Conservation (phyloP, 2,888 invertebrate species). For the Pterostichus niger region DNA sequence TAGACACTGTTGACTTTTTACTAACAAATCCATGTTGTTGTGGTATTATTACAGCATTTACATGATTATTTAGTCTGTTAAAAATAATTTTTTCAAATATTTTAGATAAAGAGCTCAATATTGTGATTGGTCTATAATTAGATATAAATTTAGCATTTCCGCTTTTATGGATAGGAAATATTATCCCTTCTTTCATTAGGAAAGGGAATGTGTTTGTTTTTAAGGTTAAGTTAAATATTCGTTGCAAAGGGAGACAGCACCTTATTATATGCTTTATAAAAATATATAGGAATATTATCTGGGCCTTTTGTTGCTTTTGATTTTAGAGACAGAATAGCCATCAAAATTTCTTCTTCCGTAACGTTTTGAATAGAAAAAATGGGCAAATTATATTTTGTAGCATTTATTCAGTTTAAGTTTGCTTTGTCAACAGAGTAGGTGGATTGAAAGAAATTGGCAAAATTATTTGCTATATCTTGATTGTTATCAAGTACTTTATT, state of each 20-base stretch:
- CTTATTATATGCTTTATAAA: too few relatives aligned
- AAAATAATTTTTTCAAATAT: conserved; percentile 14
- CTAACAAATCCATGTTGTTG: background rate
- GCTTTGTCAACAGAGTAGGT: background rate
- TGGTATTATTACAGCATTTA: background rate
- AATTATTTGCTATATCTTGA: conserved; percentile 12
- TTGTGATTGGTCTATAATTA: background rate
- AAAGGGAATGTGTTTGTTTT: too few relatives aligned
- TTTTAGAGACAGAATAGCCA: too few relatives aligned
- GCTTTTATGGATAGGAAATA: conserved; percentile 6
- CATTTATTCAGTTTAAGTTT: conserved; percentile 2
- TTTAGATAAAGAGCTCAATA: background rate
- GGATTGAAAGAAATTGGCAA: background rate
- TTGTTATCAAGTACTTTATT: background rate
- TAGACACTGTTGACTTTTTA: background rate
- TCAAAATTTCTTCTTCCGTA: conserved; percentile 12
- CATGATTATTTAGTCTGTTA: background rate
- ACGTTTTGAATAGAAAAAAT: conserved; percentile 1
- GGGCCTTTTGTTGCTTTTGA: too few relatives aligned
- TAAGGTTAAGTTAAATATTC: too few relatives aligned
- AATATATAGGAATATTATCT: too few relatives aligned
- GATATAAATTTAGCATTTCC: conserved; percentile 4
- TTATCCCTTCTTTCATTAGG: conserved; percentile 11
- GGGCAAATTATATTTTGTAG: conserved; percentile 16
- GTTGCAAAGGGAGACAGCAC: too few relatives aligned